A percentile compares a stretch with the other conserved stretches of the same genome.
These are phyloP conservation scores for Chydorus sphaericus DNA, from an alignment of 2,888 invertebrate species.

Conservation along the genomic window DNA sequence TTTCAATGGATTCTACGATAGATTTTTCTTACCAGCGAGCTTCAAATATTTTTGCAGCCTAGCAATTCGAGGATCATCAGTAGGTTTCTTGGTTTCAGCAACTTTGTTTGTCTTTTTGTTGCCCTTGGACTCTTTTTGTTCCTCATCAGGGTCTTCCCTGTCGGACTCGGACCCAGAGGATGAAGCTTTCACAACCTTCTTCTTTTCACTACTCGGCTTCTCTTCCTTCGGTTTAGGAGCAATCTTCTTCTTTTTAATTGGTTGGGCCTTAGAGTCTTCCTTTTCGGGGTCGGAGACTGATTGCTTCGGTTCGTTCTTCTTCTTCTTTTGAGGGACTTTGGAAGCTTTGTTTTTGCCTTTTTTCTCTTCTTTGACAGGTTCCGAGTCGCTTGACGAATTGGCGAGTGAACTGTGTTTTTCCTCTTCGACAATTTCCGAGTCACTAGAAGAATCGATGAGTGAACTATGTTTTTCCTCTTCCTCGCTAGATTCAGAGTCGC, in stretches of 20 bases:
- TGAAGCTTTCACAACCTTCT: neutral
- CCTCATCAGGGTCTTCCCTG: neutral
- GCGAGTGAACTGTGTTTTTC: neutral
- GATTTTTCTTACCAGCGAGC: neutral
- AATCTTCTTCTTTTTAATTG: neutral
- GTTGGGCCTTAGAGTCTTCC: neutral
- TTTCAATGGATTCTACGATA: neutral
- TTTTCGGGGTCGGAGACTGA: neutral
- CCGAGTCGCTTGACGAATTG: neutral
- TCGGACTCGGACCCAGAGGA: neutral
- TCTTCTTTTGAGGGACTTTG: neutral
- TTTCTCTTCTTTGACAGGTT: neutral
- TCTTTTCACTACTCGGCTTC: neutral
- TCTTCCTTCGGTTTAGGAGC: neutral
- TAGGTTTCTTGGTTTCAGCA: slow-evolving; percentile 1
- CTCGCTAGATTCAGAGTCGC: neutral
- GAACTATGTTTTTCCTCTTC: neutral
- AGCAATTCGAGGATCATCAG: neutral
- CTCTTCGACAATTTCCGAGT: neutral
- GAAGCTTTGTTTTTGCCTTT: neutral
- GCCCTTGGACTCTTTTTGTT: neutral
- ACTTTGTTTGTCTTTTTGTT: neutral
- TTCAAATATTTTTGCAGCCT: slow-evolving; percentile 7
- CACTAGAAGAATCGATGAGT: neutral
- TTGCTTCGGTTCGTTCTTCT: neutral